These are phyloP conservation scores for Salminus brasiliensis DNA, from an alignment of 2,113 vertebrate species.

Conservation along the genomic window DNA sequence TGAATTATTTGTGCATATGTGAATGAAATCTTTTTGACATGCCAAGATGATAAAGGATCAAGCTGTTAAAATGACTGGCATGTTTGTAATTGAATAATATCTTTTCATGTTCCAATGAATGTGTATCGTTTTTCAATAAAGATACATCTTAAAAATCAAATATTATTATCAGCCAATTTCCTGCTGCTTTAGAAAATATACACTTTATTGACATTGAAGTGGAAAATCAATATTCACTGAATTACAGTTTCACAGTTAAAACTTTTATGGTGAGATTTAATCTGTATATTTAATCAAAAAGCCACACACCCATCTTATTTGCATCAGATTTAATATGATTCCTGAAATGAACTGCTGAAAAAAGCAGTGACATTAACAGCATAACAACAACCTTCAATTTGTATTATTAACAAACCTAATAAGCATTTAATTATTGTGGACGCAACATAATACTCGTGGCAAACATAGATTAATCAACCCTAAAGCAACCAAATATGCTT, in stretches of 20 bases:
- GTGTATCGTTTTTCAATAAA: neutral
- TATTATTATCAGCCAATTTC: neutral
- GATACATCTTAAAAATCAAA: neutral
- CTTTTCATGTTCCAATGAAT: neutral
- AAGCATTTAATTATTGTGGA: neutral
- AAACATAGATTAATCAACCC: neutral
- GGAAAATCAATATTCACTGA: neutral
- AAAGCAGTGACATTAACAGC: neutral
- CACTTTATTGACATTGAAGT: neutral
- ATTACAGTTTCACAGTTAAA: neutral
- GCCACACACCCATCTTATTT: neutral
- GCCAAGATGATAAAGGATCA: neutral
- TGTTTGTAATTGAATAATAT: constrained; percentile 8
- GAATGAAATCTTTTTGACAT: neutral
- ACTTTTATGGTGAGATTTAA: neutral
- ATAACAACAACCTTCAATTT: neutral
- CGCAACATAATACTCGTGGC: neutral
- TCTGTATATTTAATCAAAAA: neutral
- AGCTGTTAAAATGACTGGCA: neutral
- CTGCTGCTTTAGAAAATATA: neutral
- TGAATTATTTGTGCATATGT: neutral
- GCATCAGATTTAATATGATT: constrained; percentile 30
- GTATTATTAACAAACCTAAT: neutral
- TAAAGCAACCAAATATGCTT: neutral
- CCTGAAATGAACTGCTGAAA: constrained; percentile 10